Evolutionary conservation across 1,140 invertebrate species (phyloP), one percentile per base, ranked within the genome.

Genomic region (Polyergus mexicanus): DNA sequence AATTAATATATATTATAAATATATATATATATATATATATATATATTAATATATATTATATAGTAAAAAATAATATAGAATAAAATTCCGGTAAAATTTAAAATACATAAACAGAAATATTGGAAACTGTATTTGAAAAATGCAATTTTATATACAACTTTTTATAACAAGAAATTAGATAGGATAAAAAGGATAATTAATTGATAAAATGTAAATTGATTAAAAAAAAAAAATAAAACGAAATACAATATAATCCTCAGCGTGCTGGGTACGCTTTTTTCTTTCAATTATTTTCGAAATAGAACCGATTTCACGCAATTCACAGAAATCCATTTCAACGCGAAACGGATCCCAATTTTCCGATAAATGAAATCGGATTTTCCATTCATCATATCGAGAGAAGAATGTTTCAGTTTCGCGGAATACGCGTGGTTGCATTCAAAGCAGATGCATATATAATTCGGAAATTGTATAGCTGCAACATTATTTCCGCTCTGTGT

Each of bases 401-500:
- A 62, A n/a, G 54, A 6, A 35, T 19, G 11, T 72, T 83, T 71
- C 51, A 25, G 41, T 71, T n/a, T 47, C 28, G 13, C 11, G 41
- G 16, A 22, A 16, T 25, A 25, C 32, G 56, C 47, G 41, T 56
- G 28, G 47, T 16, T 71, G 41, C n/a, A 76, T 72, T 74, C 22
- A 25, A 10, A 65, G 54, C 38, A 83, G 66, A 86, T 68, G 63
- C 65, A 90, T 89, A 58, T 51, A 74, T 86, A 85, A 90, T 90
- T 89, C 69, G 75, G 58, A 47, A 41, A 25, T 62, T 68, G 54
- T 19, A 35, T 69, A 84, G 72, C 83, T 81, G 47, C 28, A 56
- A 75, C 54, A 58, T 56, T 38, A 54, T 47, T 47, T 35, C 72
- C 63, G 58, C 19, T 16, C 38, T 66, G 51, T 65, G 13, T 13